Evolutionary conservation across 53 echinoderm and acorn worm genomes (phyloP).

Genomic region (Glandiceps talaboti): DNA sequence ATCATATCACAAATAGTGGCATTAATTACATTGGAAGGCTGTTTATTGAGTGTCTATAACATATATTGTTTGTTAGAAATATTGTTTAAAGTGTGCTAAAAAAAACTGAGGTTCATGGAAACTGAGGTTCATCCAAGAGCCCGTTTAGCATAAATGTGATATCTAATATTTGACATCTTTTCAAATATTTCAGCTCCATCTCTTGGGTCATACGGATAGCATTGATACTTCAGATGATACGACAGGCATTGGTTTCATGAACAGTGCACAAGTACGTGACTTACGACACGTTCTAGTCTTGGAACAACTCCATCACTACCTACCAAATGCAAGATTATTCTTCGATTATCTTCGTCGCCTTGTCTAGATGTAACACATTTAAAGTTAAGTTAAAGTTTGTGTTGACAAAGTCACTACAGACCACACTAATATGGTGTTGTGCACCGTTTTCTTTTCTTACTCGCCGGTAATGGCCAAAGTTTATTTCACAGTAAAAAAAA

Average conservation of each 20-base stretch:
- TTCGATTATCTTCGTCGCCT: too few relatives aligned
- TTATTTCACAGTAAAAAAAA: not conserved
- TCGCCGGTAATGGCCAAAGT: not conserved
- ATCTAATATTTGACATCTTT: too few relatives aligned
- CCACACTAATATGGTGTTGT: not conserved
- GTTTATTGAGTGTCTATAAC: not conserved
- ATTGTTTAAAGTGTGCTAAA: too few relatives aligned
- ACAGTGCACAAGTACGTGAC: not conserved
- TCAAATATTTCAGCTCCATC: not conserved
- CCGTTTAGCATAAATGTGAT: not conserved
- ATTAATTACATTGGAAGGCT: not conserved
- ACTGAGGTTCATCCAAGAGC: not conserved
- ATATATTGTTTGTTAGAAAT: too few relatives aligned
- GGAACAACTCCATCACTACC: not conserved
- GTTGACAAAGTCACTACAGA: too few relatives aligned
- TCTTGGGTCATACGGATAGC: not conserved
- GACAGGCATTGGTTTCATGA: not conserved
- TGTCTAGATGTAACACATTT: too few relatives aligned
- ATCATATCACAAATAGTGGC: too few relatives aligned
- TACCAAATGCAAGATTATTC: not conserved
- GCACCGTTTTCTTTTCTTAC: not conserved
- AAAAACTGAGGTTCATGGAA: too few relatives aligned
- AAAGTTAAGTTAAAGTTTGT: too few relatives aligned
- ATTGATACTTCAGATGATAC: not conserved
- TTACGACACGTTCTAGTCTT: not conserved